phyloP scores from a whole-genome alignment of 35 echinoderm and acorn worm genomes.

The Amphiura filiformis region DNA sequence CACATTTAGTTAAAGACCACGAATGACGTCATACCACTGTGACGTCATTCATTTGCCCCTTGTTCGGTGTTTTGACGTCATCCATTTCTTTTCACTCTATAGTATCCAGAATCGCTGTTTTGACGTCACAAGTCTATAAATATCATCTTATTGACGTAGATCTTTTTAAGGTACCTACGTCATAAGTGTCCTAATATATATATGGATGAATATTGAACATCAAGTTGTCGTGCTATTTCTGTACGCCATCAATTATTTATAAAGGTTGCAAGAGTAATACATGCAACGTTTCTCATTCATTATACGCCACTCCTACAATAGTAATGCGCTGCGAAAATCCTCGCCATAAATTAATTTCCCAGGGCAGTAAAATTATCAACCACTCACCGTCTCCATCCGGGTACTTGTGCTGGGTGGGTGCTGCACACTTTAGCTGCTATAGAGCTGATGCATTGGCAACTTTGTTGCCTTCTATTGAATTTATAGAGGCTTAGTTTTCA shows the following conservation, averaged over 20 bases:
- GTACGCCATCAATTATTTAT: not conserved
- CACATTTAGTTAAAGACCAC: not conserved
- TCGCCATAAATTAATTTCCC: not conserved
- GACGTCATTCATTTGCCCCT: not conserved
- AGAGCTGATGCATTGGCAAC: too few species aligned
- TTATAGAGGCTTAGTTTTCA: too few species aligned
- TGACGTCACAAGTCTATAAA: not conserved
- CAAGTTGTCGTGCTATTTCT: not conserved
- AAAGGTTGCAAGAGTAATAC: not conserved
- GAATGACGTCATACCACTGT: not conserved
- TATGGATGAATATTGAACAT: not conserved
- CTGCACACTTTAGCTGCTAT: too few species aligned
- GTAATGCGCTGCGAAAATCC: not conserved
- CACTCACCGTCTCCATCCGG: not conserved
- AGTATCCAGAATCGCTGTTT: not conserved
- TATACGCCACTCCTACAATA: not conserved
- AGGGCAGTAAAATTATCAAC: not conserved
- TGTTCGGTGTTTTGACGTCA: not conserved
- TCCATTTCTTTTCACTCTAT: conserved; percentile 5
- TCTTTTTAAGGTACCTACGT: not conserved
- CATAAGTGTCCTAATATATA: not conserved
- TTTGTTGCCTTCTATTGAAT: too few species aligned
- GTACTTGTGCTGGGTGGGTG: not conserved
- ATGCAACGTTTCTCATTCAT: not conserved
- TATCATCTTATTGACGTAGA: not conserved